These are phyloP conservation scores for Brachyhypopomus occidentalis DNA, from an alignment of 2,113 vertebrate species.

Conservation along the genomic window DNA sequence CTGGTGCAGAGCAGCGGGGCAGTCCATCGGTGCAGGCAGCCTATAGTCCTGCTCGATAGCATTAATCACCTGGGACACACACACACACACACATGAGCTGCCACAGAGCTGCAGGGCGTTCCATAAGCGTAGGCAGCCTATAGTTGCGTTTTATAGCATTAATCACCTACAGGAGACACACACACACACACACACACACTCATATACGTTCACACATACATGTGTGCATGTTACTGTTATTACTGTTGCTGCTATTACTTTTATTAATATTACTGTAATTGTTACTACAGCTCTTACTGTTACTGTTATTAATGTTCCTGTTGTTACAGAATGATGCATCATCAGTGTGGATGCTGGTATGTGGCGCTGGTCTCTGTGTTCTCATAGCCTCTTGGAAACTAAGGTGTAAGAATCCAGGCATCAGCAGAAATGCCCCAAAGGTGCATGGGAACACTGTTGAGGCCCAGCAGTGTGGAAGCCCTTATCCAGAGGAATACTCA, in stretches of 20 bases:
- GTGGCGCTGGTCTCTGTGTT: neutral
- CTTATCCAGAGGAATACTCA: constrained; percentile 8
- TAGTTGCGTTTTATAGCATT: no score
- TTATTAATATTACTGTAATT: no score
- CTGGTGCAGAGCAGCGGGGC: constrained; percentile 92
- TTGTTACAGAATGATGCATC: no score
- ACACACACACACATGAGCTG: constrained; percentile 9
- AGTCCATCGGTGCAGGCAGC: constrained; percentile 97
- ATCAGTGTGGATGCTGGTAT: neutral
- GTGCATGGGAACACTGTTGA: neutral
- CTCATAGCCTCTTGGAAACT: neutral
- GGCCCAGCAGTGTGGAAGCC: neutral
- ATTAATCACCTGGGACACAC: constrained; percentile 87
- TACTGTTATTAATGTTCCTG: no score
- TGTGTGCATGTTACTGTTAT: no score
- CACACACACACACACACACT: neutral
- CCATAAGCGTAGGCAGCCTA: no score
- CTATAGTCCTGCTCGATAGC: constrained; percentile 98
- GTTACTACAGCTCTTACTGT: no score
- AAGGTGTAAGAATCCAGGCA: constrained; percentile 15
- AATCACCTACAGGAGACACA: neutral
- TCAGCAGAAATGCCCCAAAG: constrained; percentile 15
- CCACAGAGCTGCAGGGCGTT: neutral
- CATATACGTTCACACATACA: no score
- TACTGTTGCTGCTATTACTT: no score